Evolutionary conservation across 2,888 invertebrate species (phyloP).

Genomic region (Bugulina stolonifera): DNA sequence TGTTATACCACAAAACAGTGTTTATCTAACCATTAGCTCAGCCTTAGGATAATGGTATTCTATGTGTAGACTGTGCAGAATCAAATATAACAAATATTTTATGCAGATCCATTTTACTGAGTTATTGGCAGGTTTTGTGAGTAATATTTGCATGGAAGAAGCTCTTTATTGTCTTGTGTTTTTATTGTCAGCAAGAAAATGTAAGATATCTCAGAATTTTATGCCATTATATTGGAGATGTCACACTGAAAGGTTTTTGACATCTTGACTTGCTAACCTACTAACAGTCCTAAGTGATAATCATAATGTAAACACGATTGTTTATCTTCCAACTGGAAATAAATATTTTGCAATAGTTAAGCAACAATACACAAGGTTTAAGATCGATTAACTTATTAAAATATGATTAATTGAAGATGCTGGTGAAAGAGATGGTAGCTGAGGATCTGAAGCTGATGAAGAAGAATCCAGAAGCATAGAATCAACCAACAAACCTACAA

Average conservation of each 20-base stretch:
- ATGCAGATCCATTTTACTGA: neutral
- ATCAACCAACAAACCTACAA: no score
- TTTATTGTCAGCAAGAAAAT: conserved; percentile 6
- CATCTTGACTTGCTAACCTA: conserved; percentile 8
- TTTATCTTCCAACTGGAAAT: conserved; percentile 27
- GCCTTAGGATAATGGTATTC: neutral
- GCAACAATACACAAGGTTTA: conserved; percentile 5
- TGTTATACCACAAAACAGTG: conserved; percentile 2
- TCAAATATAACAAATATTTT: conserved; percentile 1
- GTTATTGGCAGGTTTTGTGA: conserved; percentile 24
- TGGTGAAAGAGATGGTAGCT: conserved; percentile 90
- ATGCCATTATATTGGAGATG: neutral
- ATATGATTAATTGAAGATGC: conserved; percentile 57
- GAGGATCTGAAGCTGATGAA: conserved; percentile 86
- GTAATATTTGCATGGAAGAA: neutral
- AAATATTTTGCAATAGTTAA: neutral
- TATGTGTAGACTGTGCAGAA: conserved; percentile 7
- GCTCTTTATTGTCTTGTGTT: conserved; percentile 7
- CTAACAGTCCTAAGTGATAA: neutral
- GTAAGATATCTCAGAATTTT: neutral
- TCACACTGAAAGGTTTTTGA: conserved; percentile 19
- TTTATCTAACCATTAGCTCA: conserved; percentile 19
- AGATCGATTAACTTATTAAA: conserved; percentile 6
- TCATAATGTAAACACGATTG: neutral
- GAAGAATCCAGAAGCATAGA: conserved; percentile 76